A percentile compares a stretch with the other conserved stretches of the same genome.
Evolutionary conservation across 2,113 vertebrate species (phyloP).

Genomic region (Alosa alosa): DNA sequence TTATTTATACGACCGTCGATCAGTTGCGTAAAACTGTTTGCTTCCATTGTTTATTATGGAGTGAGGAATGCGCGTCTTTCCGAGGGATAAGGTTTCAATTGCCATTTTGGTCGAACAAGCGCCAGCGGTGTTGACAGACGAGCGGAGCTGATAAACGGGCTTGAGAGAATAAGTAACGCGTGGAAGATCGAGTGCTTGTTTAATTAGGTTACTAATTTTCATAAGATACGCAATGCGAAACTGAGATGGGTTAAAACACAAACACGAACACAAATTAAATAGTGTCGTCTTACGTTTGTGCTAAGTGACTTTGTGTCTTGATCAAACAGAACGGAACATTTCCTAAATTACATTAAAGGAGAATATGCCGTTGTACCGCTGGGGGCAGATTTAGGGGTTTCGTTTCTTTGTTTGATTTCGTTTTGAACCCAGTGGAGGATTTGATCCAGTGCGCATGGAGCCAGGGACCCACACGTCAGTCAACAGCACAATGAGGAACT

Average conservation of each 20-base stretch:
- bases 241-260: not conserved
- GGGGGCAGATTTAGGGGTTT: not conserved
- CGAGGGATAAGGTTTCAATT: conserved; percentile 12
- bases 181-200: conserved; percentile 12
- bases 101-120: not conserved
- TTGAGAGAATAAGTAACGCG: conserved; percentile 11
- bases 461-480: not conserved
- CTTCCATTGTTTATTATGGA: conserved; percentile 5
- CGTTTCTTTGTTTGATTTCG: not conserved
- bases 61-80: conserved; percentile 2
- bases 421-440: not conserved
- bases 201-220: conserved; percentile 15
- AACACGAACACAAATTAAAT: not conserved
- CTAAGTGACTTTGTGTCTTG: not conserved
- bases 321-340: not conserved
- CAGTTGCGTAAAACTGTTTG: conserved; percentile 10
- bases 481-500: not conserved
- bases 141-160: conserved; percentile 2
- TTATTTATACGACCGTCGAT: conserved; percentile 7
- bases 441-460: not conserved
- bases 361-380: not conserved
- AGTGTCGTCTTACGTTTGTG: not conserved
- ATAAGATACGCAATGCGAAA: not conserved
- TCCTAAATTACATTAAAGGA: not conserved
- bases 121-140: conserved; percentile 6